Percentiles rank a stretch among this genome's conserved stretches.
Evolutionary conservation across 2,797 vertebrate species (phyloP).

Genomic region (Rhynchotus rufescens): DNA sequence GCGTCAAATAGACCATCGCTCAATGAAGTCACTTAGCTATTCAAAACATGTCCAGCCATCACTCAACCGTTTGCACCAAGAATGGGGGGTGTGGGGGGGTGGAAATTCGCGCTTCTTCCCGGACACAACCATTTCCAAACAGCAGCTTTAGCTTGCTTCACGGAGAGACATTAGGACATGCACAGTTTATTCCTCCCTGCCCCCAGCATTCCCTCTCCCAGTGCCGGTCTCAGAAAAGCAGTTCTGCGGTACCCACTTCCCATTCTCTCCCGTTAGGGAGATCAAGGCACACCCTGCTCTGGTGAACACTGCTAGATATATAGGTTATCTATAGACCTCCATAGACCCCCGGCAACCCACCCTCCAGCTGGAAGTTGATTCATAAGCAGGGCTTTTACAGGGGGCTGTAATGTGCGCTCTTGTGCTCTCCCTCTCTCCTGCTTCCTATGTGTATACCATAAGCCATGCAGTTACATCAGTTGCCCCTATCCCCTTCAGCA

Average conservation of each 20-base stretch:
- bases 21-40: slow-evolving; percentile 89
- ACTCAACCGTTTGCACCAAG: slow-evolving; percentile 84
- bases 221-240: slow-evolving; percentile 51
- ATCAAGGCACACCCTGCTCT: slow-evolving; percentile 55
- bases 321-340: neutral
- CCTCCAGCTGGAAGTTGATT: slow-evolving; percentile 24
- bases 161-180: slow-evolving; percentile 76
- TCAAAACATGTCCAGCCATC: slow-evolving; percentile 87
- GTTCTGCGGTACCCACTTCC: slow-evolving; percentile 71
- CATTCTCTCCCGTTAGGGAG: neutral
- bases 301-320: neutral
- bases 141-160: slow-evolving; percentile 59
- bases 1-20: slow-evolving; percentile 88
- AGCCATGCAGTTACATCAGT: slow-evolving; percentile 37
- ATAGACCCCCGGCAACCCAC: neutral
- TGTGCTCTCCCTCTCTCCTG: neutral
- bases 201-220: slow-evolving; percentile 37
- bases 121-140: slow-evolving; percentile 58
- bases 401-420: neutral
- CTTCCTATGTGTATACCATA: slow-evolving; percentile 44
- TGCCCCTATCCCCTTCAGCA: slow-evolving; percentile 13
- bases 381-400: slow-evolving; percentile 34
- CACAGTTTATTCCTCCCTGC: slow-evolving; percentile 31
- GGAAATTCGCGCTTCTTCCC: slow-evolving; percentile 42
- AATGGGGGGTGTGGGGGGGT: slow-evolving; percentile 21